Evolutionary conservation across 2,888 invertebrate genomes (phyloP).

Genomic region (Cephus pulcher): DNA sequence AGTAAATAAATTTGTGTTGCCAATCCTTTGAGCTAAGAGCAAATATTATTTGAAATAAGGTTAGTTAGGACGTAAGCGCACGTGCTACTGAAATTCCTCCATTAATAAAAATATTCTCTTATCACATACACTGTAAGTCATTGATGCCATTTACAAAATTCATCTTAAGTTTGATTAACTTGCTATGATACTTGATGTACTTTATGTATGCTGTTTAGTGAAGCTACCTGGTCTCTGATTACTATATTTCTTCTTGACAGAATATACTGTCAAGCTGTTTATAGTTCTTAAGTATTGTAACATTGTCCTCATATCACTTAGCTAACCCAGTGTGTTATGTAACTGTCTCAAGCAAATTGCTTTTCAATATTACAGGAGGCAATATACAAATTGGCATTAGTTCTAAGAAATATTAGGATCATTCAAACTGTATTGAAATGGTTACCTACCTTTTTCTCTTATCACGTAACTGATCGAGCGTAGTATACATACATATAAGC

Average conservation of each 20-base stretch:
- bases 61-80: neutral
- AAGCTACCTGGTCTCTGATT: neutral
- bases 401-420: neutral
- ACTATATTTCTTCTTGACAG: neutral
- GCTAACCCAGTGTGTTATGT: neutral
- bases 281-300: neutral
- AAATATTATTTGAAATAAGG: neutral
- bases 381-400: neutral
- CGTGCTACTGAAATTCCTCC: neutral
- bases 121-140: neutral
- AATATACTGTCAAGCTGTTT: too few relatives aligned
- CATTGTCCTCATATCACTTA: neutral
- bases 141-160: neutral
- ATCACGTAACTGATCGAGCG: neutral
- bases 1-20: neutral
- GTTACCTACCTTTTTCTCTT: neutral
- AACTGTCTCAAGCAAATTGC: neutral
- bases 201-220: neutral
- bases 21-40: neutral
- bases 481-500: too few relatives aligned
- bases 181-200: neutral
- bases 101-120: neutral
- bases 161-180: neutral
- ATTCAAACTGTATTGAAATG: neutral
- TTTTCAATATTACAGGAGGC: neutral